phyloP scores from a whole-genome alignment of 2,113 vertebrate species.

The Onychostoma macrolepis region DNA sequence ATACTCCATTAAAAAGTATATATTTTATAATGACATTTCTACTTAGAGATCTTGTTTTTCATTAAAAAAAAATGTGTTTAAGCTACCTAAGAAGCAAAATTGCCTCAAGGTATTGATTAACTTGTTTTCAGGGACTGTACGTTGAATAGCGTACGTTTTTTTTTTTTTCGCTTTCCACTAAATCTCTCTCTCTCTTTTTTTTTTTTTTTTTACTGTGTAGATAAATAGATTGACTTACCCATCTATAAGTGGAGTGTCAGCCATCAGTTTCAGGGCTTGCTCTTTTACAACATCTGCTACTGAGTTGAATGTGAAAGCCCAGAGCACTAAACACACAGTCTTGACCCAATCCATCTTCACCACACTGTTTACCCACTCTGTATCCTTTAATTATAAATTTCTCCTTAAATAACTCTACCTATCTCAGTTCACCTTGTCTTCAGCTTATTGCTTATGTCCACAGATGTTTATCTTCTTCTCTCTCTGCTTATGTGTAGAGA shows the following conservation, averaged over 20 bases:
- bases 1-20: not conserved
- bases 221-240: constrained; percentile 75
- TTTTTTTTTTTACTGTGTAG: too few relatives aligned
- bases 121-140: too few relatives aligned
- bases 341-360: constrained; percentile 25
- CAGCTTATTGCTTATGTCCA: not conserved
- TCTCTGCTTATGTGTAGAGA: not conserved
- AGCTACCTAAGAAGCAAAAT: too few relatives aligned
- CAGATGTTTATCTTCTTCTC: not conserved
- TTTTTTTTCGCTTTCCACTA: too few relatives aligned
- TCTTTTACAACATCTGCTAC: constrained; percentile 60
- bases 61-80: too few relatives aligned
- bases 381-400: not conserved
- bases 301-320: constrained; percentile 43
- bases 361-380: not conserved
- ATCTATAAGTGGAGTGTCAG: constrained; percentile 77
- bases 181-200: too few relatives aligned
- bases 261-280: constrained; percentile 78
- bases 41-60: too few relatives aligned
- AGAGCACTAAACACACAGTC: constrained; percentile 55
- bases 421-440: not conserved
- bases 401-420: not conserved
- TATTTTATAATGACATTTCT: too few relatives aligned
- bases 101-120: too few relatives aligned
- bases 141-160: too few relatives aligned